Conservation (phyloP, 2,113 vertebrate species). For the Dipodomys spectabilis region DNA sequence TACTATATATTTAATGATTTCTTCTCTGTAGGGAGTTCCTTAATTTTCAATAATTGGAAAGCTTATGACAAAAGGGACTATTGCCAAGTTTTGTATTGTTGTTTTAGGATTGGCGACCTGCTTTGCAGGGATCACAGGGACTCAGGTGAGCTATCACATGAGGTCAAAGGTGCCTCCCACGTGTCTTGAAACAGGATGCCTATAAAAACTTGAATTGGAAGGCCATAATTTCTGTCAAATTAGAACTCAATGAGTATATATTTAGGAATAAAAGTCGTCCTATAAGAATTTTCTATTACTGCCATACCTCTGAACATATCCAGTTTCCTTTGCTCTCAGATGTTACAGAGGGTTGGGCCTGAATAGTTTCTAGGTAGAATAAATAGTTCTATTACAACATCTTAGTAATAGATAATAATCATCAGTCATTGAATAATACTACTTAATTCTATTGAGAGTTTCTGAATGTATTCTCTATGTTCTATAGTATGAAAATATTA, state of each 20-base stretch:
- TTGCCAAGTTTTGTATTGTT: not conserved
- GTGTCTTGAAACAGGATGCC: not conserved
- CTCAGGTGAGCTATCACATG: not conserved
- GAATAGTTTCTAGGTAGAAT: not conserved
- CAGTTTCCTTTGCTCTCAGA: not conserved
- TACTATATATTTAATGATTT: conserved; percentile 82
- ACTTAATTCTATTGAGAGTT: not conserved
- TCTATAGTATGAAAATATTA: not conserved
- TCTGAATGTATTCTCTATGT: not conserved
- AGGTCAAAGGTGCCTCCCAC: not conserved
- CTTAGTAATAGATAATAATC: not conserved
- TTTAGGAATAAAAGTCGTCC: not conserved
- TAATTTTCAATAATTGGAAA: conserved; percentile 81
- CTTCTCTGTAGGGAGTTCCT: conserved; percentile 71
- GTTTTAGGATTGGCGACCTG: not conserved
- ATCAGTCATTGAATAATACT: not conserved
- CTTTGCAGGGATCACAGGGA: conserved; percentile 2
- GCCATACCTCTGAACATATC: too few relatives aligned
- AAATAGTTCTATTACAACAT: not conserved
- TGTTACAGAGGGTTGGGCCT: not conserved
- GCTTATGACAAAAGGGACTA: conserved; percentile 63
- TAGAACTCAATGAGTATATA: not conserved
- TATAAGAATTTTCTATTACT: not conserved
- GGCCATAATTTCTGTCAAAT: not conserved
- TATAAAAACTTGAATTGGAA: not conserved